Conservation (phyloP, 2,797 vertebrate species). For the Chromis chromis region DNA sequence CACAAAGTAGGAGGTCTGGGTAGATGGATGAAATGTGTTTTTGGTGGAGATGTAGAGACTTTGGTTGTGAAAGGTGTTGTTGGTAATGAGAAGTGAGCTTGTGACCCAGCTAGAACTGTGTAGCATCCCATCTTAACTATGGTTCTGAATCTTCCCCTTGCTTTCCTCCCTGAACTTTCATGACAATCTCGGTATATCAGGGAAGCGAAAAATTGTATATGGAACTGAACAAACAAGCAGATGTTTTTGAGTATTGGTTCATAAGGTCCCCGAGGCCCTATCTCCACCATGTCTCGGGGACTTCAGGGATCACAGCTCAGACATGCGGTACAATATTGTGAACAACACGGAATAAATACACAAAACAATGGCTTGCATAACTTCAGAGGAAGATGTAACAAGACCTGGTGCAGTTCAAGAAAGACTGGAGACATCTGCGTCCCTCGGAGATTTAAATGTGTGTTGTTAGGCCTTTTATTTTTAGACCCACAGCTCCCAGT, state of each 20-base stretch:
- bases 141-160: slow-evolving; percentile 40
- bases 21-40: slow-evolving; percentile 29
- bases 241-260: slow-evolving; percentile 61
- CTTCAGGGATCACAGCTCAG: slow-evolving; percentile 70
- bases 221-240: slow-evolving; percentile 69
- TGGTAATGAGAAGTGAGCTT: slow-evolving; percentile 55
- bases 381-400: slow-evolving; percentile 78
- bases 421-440: slow-evolving; percentile 85
- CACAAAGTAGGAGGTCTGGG: not conserved
- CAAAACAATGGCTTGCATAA: slow-evolving; percentile 65
- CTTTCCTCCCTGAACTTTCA: slow-evolving; percentile 51
- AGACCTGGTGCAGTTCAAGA: slow-evolving; percentile 79
- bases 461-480: slow-evolving; percentile 88
- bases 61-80: slow-evolving; percentile 26
- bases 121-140: slow-evolving; percentile 19
- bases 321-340: slow-evolving; percentile 55
- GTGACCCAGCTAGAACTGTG: slow-evolving; percentile 43
- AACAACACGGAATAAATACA: slow-evolving; percentile 69
- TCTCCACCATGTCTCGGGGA: slow-evolving; percentile 54
- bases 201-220: slow-evolving; percentile 52
- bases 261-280: slow-evolving; percentile 64
- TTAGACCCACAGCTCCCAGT: slow-evolving; percentile 83
- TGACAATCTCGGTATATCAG: slow-evolving; percentile 51
- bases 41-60: not conserved
- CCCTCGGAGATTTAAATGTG: slow-evolving; percentile 84